phyloP scores from a whole-genome alignment of 1,140 invertebrate species.

The Diploscapter pachys region DNA sequence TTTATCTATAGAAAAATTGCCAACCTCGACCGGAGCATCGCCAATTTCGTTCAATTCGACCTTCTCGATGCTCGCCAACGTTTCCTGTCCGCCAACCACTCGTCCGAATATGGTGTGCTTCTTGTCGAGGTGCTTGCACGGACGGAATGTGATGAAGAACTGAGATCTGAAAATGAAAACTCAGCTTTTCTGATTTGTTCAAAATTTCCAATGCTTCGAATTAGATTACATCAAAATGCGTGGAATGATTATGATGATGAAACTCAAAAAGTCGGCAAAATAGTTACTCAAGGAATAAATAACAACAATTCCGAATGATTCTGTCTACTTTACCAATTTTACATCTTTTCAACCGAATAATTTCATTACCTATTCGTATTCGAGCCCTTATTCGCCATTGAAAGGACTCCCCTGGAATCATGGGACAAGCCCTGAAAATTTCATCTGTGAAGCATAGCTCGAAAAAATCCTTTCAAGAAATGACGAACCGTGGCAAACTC shows the following conservation, averaged over 20 bases:
- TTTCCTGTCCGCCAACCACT: slow-evolving; percentile 90
- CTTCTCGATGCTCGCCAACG: slow-evolving; percentile 82
- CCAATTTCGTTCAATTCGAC: slow-evolving; percentile 61
- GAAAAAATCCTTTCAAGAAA: too few species aligned
- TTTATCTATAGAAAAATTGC: neutral
- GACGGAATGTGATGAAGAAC: slow-evolving; percentile 95
- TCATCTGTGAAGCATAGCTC: slow-evolving; percentile 17
- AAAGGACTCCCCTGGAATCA: slow-evolving; percentile 83
- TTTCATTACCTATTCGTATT: slow-evolving; percentile 74
- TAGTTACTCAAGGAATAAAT: too few species aligned
- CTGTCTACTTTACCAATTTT: too few species aligned
- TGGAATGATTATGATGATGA: too few species aligned
- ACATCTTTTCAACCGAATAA: too few species aligned
- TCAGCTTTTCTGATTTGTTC: too few species aligned
- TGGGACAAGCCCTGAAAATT: slow-evolving; percentile 84
- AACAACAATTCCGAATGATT: too few species aligned
- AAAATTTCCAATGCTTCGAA: too few species aligned
- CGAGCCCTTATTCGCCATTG: slow-evolving; percentile 95
- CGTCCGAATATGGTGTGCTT: slow-evolving; percentile 96
- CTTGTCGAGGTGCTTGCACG: slow-evolving; percentile 88
- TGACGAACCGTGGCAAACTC: slow-evolving; percentile 68
- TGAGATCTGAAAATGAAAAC: slow-evolving; percentile 56
- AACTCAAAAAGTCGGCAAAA: too few species aligned
- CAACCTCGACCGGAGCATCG: slow-evolving; percentile 15
- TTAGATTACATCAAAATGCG: too few species aligned